Percentiles rank a stretch among this genome's conserved stretches.
Conservation (phyloP, 1,140 invertebrate species). For the Trichonephila clavipes region DNA sequence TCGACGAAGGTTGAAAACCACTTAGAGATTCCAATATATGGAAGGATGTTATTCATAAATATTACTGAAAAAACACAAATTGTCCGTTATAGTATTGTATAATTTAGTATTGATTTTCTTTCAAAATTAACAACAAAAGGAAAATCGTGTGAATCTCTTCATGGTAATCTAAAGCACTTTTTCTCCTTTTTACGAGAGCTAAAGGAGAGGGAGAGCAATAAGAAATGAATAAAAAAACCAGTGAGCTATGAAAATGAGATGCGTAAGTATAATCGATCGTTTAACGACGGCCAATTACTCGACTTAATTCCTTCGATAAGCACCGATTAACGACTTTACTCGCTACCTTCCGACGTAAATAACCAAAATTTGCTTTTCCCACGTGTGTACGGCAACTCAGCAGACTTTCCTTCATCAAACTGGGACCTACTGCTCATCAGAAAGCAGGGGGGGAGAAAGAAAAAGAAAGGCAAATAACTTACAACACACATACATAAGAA, state of each 20-base stretch:
- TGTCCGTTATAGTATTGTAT: too few relatives aligned
- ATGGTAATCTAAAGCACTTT: too few relatives aligned
- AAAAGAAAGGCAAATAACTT: conserved; percentile 1
- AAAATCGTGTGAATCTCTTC: too few relatives aligned
- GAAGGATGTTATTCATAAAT: too few relatives aligned
- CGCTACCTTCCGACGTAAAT: background rate
- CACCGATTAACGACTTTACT: background rate
- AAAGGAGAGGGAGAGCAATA: background rate
- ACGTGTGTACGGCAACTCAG: background rate
- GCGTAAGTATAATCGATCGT: conserved; percentile 20
- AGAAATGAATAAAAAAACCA: background rate
- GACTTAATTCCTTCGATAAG: conserved; percentile 25
- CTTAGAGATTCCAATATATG: too few relatives aligned
- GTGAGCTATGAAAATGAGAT: conserved; percentile 21
- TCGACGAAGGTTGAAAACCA: too few relatives aligned
- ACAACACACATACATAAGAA: background rate
- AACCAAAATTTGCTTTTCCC: background rate
- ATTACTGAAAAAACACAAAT: too few relatives aligned
- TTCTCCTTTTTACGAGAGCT: background rate
- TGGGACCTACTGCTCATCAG: background rate
- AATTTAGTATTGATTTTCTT: too few relatives aligned
- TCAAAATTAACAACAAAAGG: too few relatives aligned
- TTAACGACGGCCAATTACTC: conserved; percentile 20
- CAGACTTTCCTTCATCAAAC: background rate
- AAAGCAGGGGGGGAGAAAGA: background rate